Base-by-base conservation (phyloP, 2,797 vertebrate genomes). In the Gila robusta region DNA sequence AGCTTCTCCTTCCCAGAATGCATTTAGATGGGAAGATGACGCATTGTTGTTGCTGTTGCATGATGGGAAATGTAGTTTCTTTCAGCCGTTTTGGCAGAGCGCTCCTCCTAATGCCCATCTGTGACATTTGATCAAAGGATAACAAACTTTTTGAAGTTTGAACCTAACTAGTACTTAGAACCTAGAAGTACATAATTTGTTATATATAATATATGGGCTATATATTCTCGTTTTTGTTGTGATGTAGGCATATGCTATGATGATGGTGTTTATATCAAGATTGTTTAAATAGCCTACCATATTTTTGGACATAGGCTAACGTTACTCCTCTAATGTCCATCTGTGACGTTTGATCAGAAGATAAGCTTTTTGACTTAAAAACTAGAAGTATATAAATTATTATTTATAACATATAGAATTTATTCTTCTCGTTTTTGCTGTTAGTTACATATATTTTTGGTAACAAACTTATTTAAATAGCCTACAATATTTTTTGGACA, bases 1-100 rank as follows among this genome's bases (percentile, higher is more conserved):
- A 76, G 85, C 88, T 95, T 96, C 95, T 96, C 94, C 91, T 89
- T 96, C 96, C 96, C 96, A 95, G 69, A 59, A 94, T 95, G 94
- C 95, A 91, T 59, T 59, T 87, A 1, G 26, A 49, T 0, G 19
- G 8, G 32, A 26, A 49, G 35, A 8, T 49, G 39, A 11, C 80
- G 73, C 5, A 0, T 49, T 66, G 12, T n/a, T 1, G 5, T 7
- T 4, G 8, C 37, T 37, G 12, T 6, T 47, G 89, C 67, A 74
- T 85, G 77, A 7, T 86, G 90, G 89, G 87, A 74, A 83, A 54
- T 86, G 41, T 7, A 81, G 89, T 91, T 74, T 26, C 0, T 16
- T 64, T 35, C 12, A 4, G 16, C 2, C 70, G 37, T 23, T 77
- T 39, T 1, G 4, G 0, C 19, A 21, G 6, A 54, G 21, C 47